Evolutionary conservation across 2,797 vertebrate species (phyloP).

Genomic region (Holocentrus rufus): DNA sequence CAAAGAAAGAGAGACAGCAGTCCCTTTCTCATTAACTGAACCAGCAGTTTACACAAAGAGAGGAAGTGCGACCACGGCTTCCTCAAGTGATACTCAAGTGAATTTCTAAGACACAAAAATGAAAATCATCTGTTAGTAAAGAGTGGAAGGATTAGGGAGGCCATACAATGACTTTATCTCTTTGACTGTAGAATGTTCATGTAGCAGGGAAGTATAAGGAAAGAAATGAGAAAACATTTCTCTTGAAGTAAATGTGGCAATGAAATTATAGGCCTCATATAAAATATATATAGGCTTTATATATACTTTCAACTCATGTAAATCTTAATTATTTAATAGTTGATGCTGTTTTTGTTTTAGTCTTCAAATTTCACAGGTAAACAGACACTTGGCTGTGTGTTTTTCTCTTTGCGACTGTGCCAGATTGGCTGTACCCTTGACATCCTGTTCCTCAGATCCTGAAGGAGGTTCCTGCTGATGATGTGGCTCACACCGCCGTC

Average conservation of each 20-base stretch:
- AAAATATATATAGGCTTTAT: too few species aligned
- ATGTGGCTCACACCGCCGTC: conserved; percentile 83
- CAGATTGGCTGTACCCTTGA: not conserved
- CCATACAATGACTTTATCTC: not conserved
- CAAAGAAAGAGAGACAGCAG: too few species aligned
- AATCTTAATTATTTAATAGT: too few species aligned
- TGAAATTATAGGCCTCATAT: not conserved
- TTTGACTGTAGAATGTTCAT: not conserved
- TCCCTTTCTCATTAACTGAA: too few species aligned
- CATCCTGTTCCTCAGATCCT: conserved; percentile 81
- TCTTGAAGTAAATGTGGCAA: not conserved
- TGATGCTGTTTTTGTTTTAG: not conserved
- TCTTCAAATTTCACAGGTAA: not conserved
- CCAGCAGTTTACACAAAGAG: too few species aligned
- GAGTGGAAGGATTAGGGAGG: too few species aligned
- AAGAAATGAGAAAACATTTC: not conserved
- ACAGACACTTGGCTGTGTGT: not conserved
- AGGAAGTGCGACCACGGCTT: too few species aligned
- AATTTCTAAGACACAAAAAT: too few species aligned
- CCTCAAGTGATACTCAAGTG: too few species aligned
- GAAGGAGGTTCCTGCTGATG: conserved; percentile 84
- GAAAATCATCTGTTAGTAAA: too few species aligned
- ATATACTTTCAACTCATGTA: too few species aligned
- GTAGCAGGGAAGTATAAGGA: not conserved
- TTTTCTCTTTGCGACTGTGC: not conserved